Evolutionary conservation across 2,888 invertebrate genomes (phyloP).

Genomic region (Anthoptus insignis): DNA sequence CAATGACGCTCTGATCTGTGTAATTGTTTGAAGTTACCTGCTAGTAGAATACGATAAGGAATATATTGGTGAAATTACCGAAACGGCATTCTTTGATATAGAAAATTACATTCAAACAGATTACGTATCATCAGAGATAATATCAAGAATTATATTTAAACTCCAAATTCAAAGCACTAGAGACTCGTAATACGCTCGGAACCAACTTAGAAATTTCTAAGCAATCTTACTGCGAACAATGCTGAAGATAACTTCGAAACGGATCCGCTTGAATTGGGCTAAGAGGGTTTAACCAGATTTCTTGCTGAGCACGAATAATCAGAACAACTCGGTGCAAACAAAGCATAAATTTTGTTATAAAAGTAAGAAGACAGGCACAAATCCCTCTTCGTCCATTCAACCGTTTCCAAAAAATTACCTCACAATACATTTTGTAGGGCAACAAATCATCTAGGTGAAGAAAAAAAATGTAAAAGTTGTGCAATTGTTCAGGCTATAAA

Average conservation of each 20-base stretch:
- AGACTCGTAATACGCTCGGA: conserved; percentile 29
- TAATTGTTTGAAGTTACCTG: conserved; percentile 25
- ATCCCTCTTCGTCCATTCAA: conserved; percentile 49
- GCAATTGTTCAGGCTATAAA: conserved; percentile 74
- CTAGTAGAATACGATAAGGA: conserved; percentile 5
- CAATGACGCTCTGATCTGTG: conserved; percentile 31
- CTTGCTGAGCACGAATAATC: conserved; percentile 38
- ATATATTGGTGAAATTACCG: background rate
- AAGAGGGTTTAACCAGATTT: conserved; percentile 37
- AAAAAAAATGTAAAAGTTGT: conserved; percentile 63
- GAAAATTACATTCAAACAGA: conserved; percentile 13
- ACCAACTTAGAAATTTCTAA: conserved; percentile 35
- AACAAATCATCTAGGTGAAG: conserved; percentile 67
- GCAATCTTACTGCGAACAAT: conserved; percentile 34
- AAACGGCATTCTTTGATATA: conserved; percentile 1
- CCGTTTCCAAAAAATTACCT: conserved; percentile 53
- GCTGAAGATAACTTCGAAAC: conserved; percentile 24
- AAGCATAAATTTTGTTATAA: conserved; percentile 57
- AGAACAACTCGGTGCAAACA: conserved; percentile 36
- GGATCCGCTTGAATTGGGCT: conserved; percentile 28
- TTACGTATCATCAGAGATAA: no score
- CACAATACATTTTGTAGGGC: conserved; percentile 61
- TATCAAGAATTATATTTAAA: conserved; percentile 2
- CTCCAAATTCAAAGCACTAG: conserved; percentile 11
- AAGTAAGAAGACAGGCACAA: conserved; percentile 50